Evolutionary conservation across 2,113 vertebrate genomes (phyloP).

Genomic region (Hassar affinis): DNA sequence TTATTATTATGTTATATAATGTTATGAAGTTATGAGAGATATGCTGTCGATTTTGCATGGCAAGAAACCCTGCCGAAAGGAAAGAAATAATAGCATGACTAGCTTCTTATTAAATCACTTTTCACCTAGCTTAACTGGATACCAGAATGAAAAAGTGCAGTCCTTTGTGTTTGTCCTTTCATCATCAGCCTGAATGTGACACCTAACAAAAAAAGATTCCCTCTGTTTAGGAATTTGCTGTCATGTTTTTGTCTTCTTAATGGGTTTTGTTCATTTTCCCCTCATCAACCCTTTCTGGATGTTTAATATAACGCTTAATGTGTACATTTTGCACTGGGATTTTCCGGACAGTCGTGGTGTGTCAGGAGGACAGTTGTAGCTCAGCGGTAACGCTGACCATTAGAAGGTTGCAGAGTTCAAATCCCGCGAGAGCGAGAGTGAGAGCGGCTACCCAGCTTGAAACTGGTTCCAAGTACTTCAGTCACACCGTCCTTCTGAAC

Average conservation of each 20-base stretch:
- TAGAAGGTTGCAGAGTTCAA: background rate
- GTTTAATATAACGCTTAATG: background rate
- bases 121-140: background rate
- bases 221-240: background rate
- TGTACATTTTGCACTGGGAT: background rate
- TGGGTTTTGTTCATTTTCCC: background rate
- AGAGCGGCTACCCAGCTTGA: background rate
- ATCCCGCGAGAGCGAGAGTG: background rate
- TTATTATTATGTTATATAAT: background rate
- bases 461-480: too few species aligned
- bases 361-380: too few species aligned
- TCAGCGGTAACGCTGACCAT: constrained; percentile 4
- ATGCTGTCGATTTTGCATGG: too few species aligned
- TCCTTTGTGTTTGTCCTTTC: background rate
- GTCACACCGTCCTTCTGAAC: too few species aligned
- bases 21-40: background rate
- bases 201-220: background rate
- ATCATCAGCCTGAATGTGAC: background rate
- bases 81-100: background rate
- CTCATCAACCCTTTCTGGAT: background rate
- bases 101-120: background rate
- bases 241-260: background rate
- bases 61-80: background rate
- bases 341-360: background rate
- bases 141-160: background rate